A percentile compares a stretch with the other conserved stretches of the same genome.
phyloP scores from a whole-genome alignment of 2,888 invertebrate species.

The Apamea sordens region DNA sequence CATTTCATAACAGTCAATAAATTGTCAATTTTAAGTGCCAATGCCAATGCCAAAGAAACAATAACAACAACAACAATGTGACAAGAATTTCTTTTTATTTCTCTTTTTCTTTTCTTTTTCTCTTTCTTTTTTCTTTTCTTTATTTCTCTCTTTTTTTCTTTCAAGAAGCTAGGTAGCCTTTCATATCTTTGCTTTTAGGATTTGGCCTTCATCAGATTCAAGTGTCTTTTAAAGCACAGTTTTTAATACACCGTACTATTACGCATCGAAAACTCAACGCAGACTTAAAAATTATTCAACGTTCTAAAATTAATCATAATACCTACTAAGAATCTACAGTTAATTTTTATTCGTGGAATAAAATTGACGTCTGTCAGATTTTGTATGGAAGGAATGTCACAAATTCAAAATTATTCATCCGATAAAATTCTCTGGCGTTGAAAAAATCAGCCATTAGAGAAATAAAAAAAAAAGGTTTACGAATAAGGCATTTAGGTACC shows the following conservation, averaged over 20 bases:
- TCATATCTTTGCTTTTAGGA: not conserved
- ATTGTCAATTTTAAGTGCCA: not conserved
- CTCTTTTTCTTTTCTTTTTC: not conserved
- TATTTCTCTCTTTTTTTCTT: not conserved
- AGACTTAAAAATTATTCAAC: not conserved
- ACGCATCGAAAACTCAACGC: not conserved
- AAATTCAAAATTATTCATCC: too few relatives aligned
- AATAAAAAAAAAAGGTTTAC: not conserved
- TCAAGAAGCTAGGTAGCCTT: not conserved
- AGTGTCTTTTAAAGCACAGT: not conserved
- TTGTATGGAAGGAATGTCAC: too few relatives aligned
- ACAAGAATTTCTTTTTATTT: not conserved
- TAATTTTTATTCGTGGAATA: too few relatives aligned
- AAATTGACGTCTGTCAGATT: too few relatives aligned
- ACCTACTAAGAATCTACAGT: not conserved
- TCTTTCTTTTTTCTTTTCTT: not conserved
- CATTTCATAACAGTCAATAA: not conserved
- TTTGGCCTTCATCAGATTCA: too few relatives aligned
- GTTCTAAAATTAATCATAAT: not conserved
- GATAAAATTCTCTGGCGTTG: too few relatives aligned
- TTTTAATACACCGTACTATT: not conserved
- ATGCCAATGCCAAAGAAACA: not conserved
- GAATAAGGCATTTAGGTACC: not conserved
- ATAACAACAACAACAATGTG: not conserved
- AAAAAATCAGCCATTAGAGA: too few relatives aligned